Base-by-base conservation (phyloP, 2,797 vertebrate genomes). In the Pipistrellus pygmaeus region DNA sequence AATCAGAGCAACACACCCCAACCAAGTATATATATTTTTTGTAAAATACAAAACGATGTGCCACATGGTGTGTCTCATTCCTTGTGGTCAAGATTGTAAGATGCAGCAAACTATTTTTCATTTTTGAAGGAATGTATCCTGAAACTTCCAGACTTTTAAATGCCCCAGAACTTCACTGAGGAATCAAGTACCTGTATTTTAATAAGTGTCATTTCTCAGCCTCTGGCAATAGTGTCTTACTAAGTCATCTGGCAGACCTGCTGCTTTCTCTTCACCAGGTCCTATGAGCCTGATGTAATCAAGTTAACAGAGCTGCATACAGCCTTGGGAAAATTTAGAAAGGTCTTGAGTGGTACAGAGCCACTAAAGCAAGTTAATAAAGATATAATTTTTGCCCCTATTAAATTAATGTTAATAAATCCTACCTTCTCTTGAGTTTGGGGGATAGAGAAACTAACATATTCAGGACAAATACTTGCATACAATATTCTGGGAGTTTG, bases 71-170 rank as follows among this genome's bases (percentile, higher is more conserved):
- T n/a, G 8, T n/a, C 46, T 82, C n/a, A 30, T 44, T 62, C 17
- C 48, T 62, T 62, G 23, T 64, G 44, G 1, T 66, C 46, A 64
- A 90, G 5, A 35, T 2, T 66, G 8, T 41, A 86, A 71, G 4
- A 25, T 35, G 2, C 57, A 83, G 9, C 78, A 88, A 88, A 72
- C 14, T 80, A 8, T 72, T 18, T 89, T 94, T 88, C 21, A 62
- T 85, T 95, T 94, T 78, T 7, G 18, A 76, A 81, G 15, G 68
- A 86, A 48, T 71, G 57, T 13, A 69, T 86, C 5, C 35, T 89
- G 55, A 76, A 91, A 88, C 77, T 94, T 72, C 30, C 8, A 64
- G 51, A 44, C n/a, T 76, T 69, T 18, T 89, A 23, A 81, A 62
- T 85, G 84, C 41, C 13, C 9, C 21, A 80, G 10, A 20, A 25